Evolutionary conservation across 2,113 vertebrate genomes (phyloP), one percentile per base, ranked within the genome.

Genomic region (Limnothrissa miodon): DNA sequence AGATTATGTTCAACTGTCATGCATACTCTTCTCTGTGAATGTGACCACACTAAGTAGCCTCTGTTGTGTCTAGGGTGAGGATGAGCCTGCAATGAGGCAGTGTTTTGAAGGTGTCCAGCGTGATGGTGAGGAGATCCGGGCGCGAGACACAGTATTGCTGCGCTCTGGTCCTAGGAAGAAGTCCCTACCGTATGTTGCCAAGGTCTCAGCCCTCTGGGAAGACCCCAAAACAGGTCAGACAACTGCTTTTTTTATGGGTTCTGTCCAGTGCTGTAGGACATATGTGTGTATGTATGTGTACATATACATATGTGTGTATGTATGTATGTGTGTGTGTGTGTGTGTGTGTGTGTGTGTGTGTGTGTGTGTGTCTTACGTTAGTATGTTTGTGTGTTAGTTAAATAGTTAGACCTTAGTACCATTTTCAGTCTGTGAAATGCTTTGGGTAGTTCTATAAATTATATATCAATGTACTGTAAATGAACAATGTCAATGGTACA

Each of bases 161-260:
- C 96, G 98, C 85, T 99, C 98, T 0, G 98, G 98, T 78, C 98
- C 97, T 21, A 94, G 97, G 81, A 99, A 98, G 95, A 99, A 99
- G 10, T 97, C 98, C 2, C 97, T 98, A 90, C 98, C 98, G 0
- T 99, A 98, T 0, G 98, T 99, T 44, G 98, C 98, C 74, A 99
- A 99, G 93, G 98, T 99, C 89, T 99, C 98, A 0, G 95, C 98
- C 0, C 95, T 99, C 87, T 99, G 98, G 98, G 97, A 99, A 86
- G 98, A 99, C 85, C 98, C 97, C 11, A 97, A 98, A 90, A 97
- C 97, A 93, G 98, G 98, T 99, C 93, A 23, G 51, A 53, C n/a
- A n/a, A n/a, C n/a, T n/a, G n/a, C n/a, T n/a, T 42, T 42, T 42
- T 42, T 42, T 42, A 42, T 4, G 42, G 42, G 42, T 6, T 42